Evolutionary conservation across 1,140 invertebrate genomes (phyloP), one percentile per base, ranked within the genome.

Genomic region (Nephotettix cincticeps): DNA sequence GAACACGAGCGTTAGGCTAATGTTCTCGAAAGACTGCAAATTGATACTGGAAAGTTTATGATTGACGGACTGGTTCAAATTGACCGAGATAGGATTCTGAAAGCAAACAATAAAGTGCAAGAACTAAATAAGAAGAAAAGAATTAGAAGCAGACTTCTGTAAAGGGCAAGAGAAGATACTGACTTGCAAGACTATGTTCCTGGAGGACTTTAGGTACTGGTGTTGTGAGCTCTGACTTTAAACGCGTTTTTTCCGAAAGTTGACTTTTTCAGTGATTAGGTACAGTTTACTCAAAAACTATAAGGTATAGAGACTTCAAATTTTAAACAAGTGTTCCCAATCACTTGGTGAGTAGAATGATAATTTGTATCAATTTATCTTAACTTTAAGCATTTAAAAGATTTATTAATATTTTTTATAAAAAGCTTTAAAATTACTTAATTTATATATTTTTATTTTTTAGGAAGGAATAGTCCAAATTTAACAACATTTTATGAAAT

Each of bases 241-340:
- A 28, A 51, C 43, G 19, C 30, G 32, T 67, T 68, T 68, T n/a
- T 68, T 54, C 13, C 66, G 28, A 68, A 68, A 68, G 1, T 68
- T 51, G 6, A 51, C 4, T 68, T 68, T 68, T 47, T 25, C 19
- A 14, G 14, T 23, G 19, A 1, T 51, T 51, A 68, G 66, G 66
- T 68, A 68, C 66, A 47, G 40, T 68, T 68, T 68, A 47, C 43
- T 68, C 66, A 68, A 17, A 28, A 47, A 68, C 66, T 54, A 68
- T 23, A 68, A 51, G 27, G 13, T 6, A 64, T 32, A 47, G 43
- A 45, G 23, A 68, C 40, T 68, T 27, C 11, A 51, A 68, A 40
- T 68, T 68, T 68, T 68, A 58, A 6, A 58, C 47, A 21, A n/a
- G n/a, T 51, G 25, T 51, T 58, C 54, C 54, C 27, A 2, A 25